Conservation (phyloP, 2,113 vertebrate genomes). For the Crotalus tigris region DNA sequence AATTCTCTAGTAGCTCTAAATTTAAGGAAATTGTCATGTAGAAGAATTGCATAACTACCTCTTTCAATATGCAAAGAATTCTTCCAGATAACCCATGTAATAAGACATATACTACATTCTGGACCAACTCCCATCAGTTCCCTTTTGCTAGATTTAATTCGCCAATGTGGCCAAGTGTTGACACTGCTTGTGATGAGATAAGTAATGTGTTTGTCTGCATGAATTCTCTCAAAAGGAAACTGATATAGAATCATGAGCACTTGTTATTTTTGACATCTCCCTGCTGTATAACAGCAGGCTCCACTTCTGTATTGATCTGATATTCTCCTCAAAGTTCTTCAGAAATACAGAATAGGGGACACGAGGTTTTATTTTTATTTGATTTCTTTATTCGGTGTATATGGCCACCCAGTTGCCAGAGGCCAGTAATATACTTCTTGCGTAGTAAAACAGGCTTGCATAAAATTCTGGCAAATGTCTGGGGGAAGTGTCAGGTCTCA, state of each 20-base stretch:
- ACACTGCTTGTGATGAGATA: neutral
- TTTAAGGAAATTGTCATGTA: neutral
- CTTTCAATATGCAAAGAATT: neutral
- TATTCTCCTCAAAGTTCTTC: neutral
- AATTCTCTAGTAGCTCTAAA: neutral
- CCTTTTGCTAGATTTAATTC: neutral
- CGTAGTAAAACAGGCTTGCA: neutral
- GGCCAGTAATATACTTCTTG: neutral
- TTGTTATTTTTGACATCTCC: neutral
- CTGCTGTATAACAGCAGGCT: neutral
- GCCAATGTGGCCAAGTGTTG: neutral
- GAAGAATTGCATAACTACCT: neutral
- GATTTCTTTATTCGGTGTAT: neutral
- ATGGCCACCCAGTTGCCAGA: neutral
- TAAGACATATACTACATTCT: neutral
- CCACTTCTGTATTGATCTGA: neutral
- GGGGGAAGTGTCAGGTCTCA: neutral
- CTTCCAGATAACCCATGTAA: neutral
- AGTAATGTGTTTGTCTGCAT: neutral
- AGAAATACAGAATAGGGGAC: neutral
- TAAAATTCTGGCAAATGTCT: neutral
- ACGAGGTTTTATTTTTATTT: neutral
- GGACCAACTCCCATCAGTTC: neutral
- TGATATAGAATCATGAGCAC: neutral
- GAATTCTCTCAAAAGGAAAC: neutral